Base-by-base conservation (phyloP, 2,888 invertebrate genomes). In the Lasioglossum figueresi region DNA sequence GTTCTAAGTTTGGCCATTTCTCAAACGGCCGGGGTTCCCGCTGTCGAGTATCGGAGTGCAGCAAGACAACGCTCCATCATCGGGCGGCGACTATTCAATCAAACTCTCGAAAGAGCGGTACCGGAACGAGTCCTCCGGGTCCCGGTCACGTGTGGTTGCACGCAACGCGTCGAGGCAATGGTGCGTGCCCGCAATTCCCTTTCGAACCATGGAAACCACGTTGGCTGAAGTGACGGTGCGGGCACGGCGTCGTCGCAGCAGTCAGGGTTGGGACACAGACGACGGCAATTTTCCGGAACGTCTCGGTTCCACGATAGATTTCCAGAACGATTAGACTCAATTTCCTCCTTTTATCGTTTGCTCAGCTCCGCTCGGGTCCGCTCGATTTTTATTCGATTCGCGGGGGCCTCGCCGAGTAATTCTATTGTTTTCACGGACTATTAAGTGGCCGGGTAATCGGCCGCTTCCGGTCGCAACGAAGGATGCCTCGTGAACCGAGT, bases 381-480 rank as follows among this genome's bases (percentile, higher is more conserved):
- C 79, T 45, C 89, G 85, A 93, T 94, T 93, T 94, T 93, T 93
- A 93, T 94, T 93, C 92, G 93, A 94, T 94, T 92, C 92, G 92
- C 92, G 85, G 63, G 31, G 34, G 34, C 66, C 34, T 52, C 23
- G 52, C 68, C 91, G 91, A 91, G 94, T 94, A 95, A 95, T 95
- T 95, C 95, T 94, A 95, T 95, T 95, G 95, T 95, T 93, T 95
- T 95, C 94, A 95, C 94, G 95, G 95, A 93, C 95, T 95, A 95
- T 95, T 95, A 95, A 95, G 94, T 94, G 93, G 90, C 93, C 92
- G 91, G 75, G 93, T 94, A 95, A 95, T 95, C 92, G 91, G 84
- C 70, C 76, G 89, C 94, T 95, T 95, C 95, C 95, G 93, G 91
- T 88, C 78, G 76, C 52, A 85, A 81, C 84, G 84, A 89, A 66